Conservation (phyloP, 1,140 invertebrate genomes). For the Eumaeus atala region DNA sequence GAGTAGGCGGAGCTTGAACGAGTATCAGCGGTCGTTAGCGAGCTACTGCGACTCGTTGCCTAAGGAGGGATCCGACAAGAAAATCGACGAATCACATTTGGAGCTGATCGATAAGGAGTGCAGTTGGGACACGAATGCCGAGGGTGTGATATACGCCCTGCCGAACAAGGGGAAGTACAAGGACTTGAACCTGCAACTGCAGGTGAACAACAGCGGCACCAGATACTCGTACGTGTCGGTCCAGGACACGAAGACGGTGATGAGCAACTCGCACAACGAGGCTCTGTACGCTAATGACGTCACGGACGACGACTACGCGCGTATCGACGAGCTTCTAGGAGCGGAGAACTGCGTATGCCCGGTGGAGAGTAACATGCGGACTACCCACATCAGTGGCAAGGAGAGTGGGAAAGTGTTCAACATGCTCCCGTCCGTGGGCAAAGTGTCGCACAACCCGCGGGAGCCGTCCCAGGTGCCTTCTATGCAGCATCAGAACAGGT, state of each 20-base stretch:
- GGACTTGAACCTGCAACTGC: constrained; percentile 66
- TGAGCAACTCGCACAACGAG: constrained; percentile 66
- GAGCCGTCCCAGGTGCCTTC: constrained; percentile 60
- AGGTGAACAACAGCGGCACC: constrained; percentile 69
- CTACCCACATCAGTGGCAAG: constrained; percentile 54
- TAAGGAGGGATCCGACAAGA: constrained; percentile 38
- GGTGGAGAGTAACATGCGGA: constrained; percentile 58
- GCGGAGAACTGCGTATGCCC: constrained; percentile 62
- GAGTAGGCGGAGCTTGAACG: constrained; percentile 76
- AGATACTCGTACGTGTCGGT: constrained; percentile 67
- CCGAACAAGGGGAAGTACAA: constrained; percentile 73
- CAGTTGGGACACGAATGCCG: constrained; percentile 67
- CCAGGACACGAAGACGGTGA: constrained; percentile 61
- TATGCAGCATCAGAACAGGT: constrained; percentile 44
- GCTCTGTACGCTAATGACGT: constrained; percentile 60
- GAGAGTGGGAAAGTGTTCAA: constrained; percentile 50
- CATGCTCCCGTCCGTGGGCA: constrained; percentile 57
- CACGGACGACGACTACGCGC: constrained; percentile 60
- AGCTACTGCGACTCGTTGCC: constrained; percentile 45
- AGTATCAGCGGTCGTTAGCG: constrained; percentile 70
- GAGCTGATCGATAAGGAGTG: constrained; percentile 62
- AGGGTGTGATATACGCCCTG: constrained; percentile 70
- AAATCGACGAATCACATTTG: constrained; percentile 39
- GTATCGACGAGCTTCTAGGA: constrained; percentile 63
- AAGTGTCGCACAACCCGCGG: constrained; percentile 51